These are phyloP conservation scores for Prochilodus magdalenae DNA, from an alignment of 2,113 vertebrate genomes.

Conservation along the genomic window DNA sequence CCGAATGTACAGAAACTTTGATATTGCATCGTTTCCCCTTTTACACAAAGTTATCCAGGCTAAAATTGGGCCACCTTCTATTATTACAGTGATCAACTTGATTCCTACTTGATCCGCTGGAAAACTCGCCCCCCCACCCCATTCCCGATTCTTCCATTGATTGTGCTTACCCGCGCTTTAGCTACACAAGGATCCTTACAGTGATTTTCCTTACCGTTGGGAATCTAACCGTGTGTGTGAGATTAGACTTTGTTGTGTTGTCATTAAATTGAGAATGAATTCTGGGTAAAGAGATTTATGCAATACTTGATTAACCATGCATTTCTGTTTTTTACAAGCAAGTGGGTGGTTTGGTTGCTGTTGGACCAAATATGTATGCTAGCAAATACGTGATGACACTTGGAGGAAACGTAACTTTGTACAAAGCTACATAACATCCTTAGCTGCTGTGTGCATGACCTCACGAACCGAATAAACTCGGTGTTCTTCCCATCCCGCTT, in stretches of 20 bases:
- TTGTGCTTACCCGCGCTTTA: not conserved
- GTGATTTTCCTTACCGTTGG: conserved; percentile 9
- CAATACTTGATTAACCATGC: conserved; percentile 44
- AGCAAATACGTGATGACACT: conserved; percentile 43
- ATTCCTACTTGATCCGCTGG: not conserved
- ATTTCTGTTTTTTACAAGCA: not conserved
- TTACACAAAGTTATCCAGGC: not conserved
- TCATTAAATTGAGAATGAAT: conserved; percentile 3
- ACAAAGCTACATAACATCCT: conserved; percentile 3
- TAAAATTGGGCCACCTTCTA: not conserved
- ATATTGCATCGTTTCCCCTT: conserved; percentile 1
- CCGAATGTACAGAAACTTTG: conserved; percentile 39
- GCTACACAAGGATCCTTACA: not conserved
- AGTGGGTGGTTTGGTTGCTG: conserved; percentile 18
- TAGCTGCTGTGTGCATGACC: conserved; percentile 29
- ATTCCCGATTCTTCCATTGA: not conserved
- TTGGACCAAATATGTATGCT: conserved; percentile 49
- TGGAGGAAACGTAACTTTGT: conserved; percentile 17
- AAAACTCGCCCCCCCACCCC: no score
- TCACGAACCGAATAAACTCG: conserved; percentile 42
- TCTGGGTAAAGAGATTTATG: conserved; percentile 53
- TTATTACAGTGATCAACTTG: not conserved
- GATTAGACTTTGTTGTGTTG: conserved; percentile 4
- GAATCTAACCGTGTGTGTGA: conserved; percentile 24
- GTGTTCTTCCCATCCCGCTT: not conserved